Evolutionary conservation across 2,888 invertebrate species (phyloP).

Genomic region (Stenchaetothrips biformis): DNA sequence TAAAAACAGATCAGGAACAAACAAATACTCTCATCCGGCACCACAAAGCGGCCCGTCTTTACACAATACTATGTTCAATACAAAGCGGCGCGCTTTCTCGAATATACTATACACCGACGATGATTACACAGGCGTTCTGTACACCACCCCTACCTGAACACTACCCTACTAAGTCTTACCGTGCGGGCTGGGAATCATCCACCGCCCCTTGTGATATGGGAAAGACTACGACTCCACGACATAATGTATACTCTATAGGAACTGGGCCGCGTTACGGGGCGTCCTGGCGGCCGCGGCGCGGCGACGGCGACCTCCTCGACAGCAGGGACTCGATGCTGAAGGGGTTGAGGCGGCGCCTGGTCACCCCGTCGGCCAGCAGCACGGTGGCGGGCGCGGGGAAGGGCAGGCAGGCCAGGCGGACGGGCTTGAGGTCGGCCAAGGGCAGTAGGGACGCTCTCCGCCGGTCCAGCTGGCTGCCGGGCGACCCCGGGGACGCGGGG

Average conservation of each 20-base stretch:
- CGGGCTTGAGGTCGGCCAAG: slow-evolving; percentile 44
- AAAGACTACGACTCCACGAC: too few species aligned
- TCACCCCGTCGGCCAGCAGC: slow-evolving; percentile 40
- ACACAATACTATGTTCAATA: background rate
- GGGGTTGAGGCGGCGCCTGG: slow-evolving; percentile 67
- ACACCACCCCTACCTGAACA: too few species aligned
- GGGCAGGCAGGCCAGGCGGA: slow-evolving; percentile 17
- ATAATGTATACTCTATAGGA: too few species aligned
- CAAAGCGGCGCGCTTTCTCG: background rate
- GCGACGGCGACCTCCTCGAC: slow-evolving; percentile 55
- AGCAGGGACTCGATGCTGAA: slow-evolving; percentile 87
- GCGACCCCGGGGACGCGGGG: slow-evolving; percentile 38
- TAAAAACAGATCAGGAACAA: background rate
- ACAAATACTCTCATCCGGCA: background rate
- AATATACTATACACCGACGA: too few species aligned
- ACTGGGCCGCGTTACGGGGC: too few species aligned
- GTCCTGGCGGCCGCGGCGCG: background rate
- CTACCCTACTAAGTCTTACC: too few species aligned
- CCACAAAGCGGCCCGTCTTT: background rate
- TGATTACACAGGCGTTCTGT: too few species aligned
- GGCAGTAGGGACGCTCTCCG: slow-evolving; percentile 49
- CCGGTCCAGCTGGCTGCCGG: slow-evolving; percentile 47
- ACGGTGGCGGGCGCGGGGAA: slow-evolving; percentile 32
- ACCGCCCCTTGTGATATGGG: too few species aligned
- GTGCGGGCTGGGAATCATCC: too few species aligned